Percentiles rank a stretch among this genome's conserved stretches.
phyloP scores from a whole-genome alignment of 2,797 vertebrate species.

The Alcedo atthis region DNA sequence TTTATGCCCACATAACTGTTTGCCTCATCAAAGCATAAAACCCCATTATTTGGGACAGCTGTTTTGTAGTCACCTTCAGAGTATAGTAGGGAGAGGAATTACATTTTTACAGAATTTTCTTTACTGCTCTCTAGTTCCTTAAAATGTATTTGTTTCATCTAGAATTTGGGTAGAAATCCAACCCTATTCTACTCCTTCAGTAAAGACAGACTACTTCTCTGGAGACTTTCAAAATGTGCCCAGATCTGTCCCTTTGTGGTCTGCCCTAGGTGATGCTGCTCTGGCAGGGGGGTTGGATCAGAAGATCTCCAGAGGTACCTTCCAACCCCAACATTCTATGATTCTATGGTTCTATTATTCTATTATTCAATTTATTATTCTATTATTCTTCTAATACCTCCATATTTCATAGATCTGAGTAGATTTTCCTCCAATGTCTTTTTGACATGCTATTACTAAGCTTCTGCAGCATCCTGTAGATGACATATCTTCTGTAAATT shows the following conservation, averaged over 20 bases:
- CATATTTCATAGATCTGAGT: background rate
- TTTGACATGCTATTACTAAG: background rate
- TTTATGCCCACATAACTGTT: slow-evolving; percentile 14
- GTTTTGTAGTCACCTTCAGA: background rate
- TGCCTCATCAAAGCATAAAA: slow-evolving; percentile 28
- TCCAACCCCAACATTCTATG: no score
- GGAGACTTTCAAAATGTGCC: no score
- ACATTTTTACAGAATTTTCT: background rate
- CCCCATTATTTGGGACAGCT: slow-evolving; percentile 1
- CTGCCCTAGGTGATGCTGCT: no score
- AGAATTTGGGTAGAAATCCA: background rate
- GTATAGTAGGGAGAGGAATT: background rate
- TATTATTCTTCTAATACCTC: background rate
- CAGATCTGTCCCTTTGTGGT: no score
- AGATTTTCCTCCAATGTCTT: background rate
- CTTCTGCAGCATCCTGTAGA: background rate
- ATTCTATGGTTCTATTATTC: no score
- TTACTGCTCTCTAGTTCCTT: background rate
- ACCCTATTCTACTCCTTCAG: background rate
- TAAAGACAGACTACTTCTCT: background rate
- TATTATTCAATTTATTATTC: no score
- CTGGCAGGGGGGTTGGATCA: no score
- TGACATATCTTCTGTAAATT: background rate
- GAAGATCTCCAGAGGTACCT: no score
- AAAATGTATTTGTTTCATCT: background rate